phyloP scores from a whole-genome alignment of 2,888 invertebrate species.

The Oeneis ivallda region DNA sequence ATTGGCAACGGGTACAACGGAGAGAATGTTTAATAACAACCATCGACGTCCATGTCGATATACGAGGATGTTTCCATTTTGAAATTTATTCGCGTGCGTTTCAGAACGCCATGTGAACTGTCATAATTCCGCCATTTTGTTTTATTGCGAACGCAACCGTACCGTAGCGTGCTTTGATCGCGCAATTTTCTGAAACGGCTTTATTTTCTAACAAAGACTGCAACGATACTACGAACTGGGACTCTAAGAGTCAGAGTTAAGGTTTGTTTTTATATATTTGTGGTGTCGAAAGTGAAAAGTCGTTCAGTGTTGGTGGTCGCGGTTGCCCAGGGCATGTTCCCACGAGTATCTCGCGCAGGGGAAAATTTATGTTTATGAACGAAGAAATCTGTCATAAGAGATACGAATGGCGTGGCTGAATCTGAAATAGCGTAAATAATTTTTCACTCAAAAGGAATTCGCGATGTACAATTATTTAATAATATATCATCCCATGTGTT shows the following conservation, averaged over 20 bases:
- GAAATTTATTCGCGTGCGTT: slow-evolving; percentile 61
- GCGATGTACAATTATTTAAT: slow-evolving; percentile 17
- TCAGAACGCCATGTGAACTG: slow-evolving; percentile 50
- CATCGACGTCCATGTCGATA: slow-evolving; percentile 50
- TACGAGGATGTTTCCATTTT: slow-evolving; percentile 63
- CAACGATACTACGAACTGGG: slow-evolving; percentile 35
- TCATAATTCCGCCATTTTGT: slow-evolving; percentile 62
- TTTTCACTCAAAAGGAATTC: slow-evolving; percentile 61
- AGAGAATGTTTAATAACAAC: slow-evolving; percentile 40
- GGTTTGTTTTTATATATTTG: slow-evolving; percentile 48
- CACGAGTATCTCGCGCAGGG: slow-evolving; percentile 74
- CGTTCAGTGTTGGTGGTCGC: slow-evolving; percentile 76
- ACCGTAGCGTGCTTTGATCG: slow-evolving; percentile 50
- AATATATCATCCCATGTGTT: not conserved
- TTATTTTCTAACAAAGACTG: slow-evolving; percentile 63
- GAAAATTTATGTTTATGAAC: slow-evolving; percentile 81
- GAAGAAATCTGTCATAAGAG: slow-evolving; percentile 80
- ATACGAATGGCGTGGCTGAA: slow-evolving; percentile 71
- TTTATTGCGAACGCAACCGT: slow-evolving; percentile 64
- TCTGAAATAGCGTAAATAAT: slow-evolving; percentile 77
- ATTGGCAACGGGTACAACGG: slow-evolving; percentile 40
- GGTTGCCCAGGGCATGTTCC: slow-evolving; percentile 69
- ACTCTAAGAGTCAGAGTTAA: slow-evolving; percentile 42
- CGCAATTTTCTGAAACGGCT: slow-evolving; percentile 71
- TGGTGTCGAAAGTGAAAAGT: slow-evolving; percentile 74